These are phyloP conservation scores for Fukomys damarensis DNA, from an alignment of 2,113 vertebrate species.

Conservation along the genomic window DNA sequence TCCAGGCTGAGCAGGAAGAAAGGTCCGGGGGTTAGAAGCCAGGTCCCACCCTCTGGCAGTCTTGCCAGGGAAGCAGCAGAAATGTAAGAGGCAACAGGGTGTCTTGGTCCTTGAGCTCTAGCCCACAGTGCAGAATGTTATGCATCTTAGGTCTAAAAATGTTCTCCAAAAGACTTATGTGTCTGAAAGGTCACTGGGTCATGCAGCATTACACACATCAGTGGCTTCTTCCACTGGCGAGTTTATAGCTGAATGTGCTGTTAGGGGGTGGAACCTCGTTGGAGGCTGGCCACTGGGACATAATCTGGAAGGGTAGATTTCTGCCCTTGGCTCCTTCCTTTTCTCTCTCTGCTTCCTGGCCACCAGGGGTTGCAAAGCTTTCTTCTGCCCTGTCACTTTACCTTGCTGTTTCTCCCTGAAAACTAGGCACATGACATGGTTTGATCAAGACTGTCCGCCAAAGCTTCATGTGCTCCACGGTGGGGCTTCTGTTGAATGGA, in stretches of 20 bases:
- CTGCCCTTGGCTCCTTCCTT: not conserved
- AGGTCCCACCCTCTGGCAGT: not conserved
- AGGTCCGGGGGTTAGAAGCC: not conserved
- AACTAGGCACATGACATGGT: not conserved
- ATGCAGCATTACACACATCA: not conserved
- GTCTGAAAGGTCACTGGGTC: not conserved
- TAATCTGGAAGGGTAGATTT: not conserved
- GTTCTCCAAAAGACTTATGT: not conserved
- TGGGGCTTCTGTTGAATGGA: not conserved
- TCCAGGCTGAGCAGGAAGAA: not conserved
- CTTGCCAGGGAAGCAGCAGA: not conserved
- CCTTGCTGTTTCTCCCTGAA: not conserved
- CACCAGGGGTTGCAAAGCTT: not conserved
- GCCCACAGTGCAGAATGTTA: not conserved
- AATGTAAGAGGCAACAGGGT: not conserved
- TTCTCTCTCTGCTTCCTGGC: not conserved
- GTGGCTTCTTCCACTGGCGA: not conserved
- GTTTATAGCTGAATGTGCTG: not conserved
- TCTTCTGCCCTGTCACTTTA: not conserved
- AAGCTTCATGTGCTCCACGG: not conserved
- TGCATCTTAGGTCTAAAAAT: not conserved
- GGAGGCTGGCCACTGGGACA: not conserved
- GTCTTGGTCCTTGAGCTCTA: not conserved
- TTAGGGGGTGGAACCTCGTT: not conserved
- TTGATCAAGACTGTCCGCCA: not conserved